Conservation (phyloP, 2,113 vertebrate species). For the Azemiops feae region DNA sequence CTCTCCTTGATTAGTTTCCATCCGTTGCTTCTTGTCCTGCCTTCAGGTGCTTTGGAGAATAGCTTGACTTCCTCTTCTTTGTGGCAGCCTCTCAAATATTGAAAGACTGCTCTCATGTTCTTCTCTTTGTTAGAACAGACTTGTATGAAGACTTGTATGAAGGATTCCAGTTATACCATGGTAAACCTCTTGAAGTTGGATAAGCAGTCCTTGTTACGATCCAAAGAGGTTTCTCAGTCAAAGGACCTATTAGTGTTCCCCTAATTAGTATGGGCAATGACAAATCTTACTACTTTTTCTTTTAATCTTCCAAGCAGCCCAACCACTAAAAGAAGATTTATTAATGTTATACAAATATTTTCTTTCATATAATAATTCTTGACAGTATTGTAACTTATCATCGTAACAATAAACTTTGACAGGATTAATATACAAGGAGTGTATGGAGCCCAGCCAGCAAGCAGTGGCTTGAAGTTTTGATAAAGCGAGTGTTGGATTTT, state of each 20-base stretch:
- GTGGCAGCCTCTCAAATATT: background rate
- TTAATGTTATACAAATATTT: background rate
- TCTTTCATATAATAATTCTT: background rate
- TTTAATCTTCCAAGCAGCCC: background rate
- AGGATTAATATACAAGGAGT: background rate
- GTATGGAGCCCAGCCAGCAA: background rate
- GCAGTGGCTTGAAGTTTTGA: background rate
- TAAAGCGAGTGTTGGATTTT: background rate
- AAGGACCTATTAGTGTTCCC: background rate
- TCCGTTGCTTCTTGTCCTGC: background rate
- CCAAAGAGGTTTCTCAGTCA: background rate
- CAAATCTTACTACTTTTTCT: background rate
- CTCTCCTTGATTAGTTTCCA: background rate
- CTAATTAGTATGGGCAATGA: background rate
- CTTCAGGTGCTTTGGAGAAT: background rate
- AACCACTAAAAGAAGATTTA: background rate
- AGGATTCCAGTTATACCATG: background rate
- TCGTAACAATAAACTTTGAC: background rate
- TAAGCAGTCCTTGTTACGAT: background rate
- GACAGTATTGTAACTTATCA: background rate
- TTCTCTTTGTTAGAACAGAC: background rate
- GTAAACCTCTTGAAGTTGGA: background rate
- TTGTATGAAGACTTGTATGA: background rate
- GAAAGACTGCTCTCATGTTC: background rate
- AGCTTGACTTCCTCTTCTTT: background rate